Evolutionary conservation across 1,140 invertebrate genomes (phyloP).

Genomic region (Luehdorfia chinensis): DNA sequence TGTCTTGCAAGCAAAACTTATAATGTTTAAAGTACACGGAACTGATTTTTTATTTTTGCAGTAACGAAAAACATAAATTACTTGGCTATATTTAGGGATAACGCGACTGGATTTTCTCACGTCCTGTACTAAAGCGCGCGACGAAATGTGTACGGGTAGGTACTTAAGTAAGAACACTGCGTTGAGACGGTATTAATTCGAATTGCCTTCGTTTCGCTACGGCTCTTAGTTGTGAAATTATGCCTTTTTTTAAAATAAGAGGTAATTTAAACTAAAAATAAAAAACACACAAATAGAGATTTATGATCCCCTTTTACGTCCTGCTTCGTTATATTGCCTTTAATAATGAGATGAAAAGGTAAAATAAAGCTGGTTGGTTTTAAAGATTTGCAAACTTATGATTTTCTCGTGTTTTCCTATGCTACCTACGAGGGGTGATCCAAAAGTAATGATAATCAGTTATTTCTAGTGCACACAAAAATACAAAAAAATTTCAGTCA

Average conservation of each 20-base stretch:
- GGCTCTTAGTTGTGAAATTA: slow-evolving; percentile 3
- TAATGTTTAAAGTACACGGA: no score
- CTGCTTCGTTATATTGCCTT: slow-evolving; percentile 7
- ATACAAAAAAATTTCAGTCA: no score
- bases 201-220: slow-evolving; percentile 11
- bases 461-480: no score
- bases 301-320: slow-evolving; percentile 11
- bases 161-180: slow-evolving; percentile 10
- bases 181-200: slow-evolving; percentile 15
- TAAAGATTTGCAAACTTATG: slow-evolving; percentile 2
- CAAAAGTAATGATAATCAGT: no score
- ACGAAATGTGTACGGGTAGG: slow-evolving; percentile 5
- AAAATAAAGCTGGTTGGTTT: slow-evolving; percentile 2
- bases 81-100: slow-evolving; percentile 2
- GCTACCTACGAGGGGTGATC: no score
- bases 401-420: no score
- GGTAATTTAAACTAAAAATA: slow-evolving; percentile 11
- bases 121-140: slow-evolving; percentile 12
- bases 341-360: slow-evolving; percentile 8
- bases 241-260: slow-evolving; percentile 6
- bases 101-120: slow-evolving; percentile 7
- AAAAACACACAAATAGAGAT: slow-evolving; percentile 14
- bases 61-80: slow-evolving; percentile 1
- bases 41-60: no score
- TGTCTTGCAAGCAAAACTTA: no score